Percentiles rank a stretch among this genome's conserved stretches.
Conservation (phyloP, 2,797 vertebrate species). For the Gambelia wislizenii region DNA sequence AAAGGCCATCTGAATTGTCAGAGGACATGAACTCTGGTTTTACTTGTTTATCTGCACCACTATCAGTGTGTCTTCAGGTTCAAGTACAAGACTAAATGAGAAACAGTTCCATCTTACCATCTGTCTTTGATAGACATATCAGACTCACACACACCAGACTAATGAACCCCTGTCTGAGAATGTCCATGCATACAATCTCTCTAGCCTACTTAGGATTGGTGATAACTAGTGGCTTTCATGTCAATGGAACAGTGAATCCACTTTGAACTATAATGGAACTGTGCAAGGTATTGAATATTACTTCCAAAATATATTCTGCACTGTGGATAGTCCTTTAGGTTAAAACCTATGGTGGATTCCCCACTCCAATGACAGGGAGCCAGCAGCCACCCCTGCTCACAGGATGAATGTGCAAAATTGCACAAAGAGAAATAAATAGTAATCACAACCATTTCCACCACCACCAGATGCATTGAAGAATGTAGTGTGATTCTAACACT, state of each 20-base stretch:
- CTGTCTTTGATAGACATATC: too few species aligned
- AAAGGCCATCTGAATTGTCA: neutral
- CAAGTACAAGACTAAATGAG: neutral
- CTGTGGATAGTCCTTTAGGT: too few species aligned
- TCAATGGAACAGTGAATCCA: too few species aligned
- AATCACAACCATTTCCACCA: too few species aligned
- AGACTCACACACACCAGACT: neutral
- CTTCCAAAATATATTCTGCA: too few species aligned
- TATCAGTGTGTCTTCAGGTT: neutral
- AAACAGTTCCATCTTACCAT: neutral
- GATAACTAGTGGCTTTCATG: too few species aligned
- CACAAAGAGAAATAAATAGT: neutral
- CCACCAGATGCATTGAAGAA: neutral
- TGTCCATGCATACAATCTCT: neutral
- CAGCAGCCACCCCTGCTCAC: too few species aligned
- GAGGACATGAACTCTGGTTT: neutral
- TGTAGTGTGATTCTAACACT: neutral
- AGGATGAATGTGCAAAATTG: neutral
- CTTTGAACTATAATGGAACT: too few species aligned
- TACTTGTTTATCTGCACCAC: neutral
- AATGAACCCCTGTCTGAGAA: neutral
- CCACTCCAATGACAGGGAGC: too few species aligned
- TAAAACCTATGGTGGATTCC: too few species aligned
- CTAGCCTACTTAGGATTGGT: neutral
- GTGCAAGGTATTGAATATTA: too few species aligned